A percentile compares a stretch with the other conserved stretches of the same genome.
These are phyloP conservation scores for Turnix velox DNA, from an alignment of 2,113 vertebrate genomes.

Conservation along the genomic window DNA sequence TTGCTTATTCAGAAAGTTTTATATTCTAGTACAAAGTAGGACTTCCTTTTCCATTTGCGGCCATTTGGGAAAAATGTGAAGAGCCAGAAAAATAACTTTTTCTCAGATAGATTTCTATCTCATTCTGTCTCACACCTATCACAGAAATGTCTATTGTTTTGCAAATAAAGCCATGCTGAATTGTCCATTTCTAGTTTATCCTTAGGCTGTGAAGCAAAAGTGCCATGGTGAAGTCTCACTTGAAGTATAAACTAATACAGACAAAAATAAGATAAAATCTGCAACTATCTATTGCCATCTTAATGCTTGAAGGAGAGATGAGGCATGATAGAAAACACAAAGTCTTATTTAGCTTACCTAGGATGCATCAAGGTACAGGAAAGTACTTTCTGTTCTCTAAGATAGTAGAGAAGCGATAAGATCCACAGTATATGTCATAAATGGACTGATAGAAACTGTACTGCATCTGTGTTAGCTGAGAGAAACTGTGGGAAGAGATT, in stretches of 20 bases:
- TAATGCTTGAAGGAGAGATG: neutral
- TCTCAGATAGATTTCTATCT: neutral
- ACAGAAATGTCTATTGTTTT: neutral
- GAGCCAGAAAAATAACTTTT: neutral
- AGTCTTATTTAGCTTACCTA: neutral
- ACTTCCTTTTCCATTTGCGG: neutral
- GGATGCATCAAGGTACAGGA: neutral
- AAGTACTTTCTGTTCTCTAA: neutral
- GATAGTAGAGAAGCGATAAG: rapidly evolving
- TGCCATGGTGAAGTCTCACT: neutral
- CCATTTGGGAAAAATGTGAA: neutral
- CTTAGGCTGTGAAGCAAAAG: neutral
- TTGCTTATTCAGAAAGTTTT: neutral
- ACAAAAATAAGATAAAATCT: neutral
- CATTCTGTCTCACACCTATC: neutral
- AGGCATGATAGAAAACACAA: neutral
- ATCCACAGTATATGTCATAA: neutral
- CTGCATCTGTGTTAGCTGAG: too few relatives aligned
- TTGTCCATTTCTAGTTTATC: neutral
- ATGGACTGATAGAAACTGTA: neutral
- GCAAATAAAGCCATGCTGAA: neutral
- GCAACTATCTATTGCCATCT: neutral
- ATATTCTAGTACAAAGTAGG: neutral
- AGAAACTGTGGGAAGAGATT: neutral
- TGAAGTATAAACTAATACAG: neutral